phyloP scores from a whole-genome alignment of 53 echinoderm and acorn worm species.

The Holothuria leucospilota region DNA sequence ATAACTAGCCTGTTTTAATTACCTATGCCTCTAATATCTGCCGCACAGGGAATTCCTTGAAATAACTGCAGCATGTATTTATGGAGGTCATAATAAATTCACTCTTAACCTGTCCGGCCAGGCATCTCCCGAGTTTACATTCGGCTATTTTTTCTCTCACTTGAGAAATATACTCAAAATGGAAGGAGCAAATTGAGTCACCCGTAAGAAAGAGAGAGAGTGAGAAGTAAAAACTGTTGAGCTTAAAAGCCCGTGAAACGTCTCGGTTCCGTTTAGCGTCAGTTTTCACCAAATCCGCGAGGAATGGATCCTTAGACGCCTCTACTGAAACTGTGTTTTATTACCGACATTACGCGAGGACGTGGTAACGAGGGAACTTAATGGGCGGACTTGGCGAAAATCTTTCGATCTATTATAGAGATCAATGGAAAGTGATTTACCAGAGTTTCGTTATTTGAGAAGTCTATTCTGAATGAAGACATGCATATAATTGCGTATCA shows the following conservation, averaged over 20 bases:
- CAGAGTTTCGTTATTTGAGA: conserved; percentile 41
- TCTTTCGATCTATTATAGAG: conserved; percentile 35
- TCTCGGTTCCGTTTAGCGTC: conserved; percentile 22
- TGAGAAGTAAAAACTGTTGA: too few species aligned
- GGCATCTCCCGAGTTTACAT: too few species aligned
- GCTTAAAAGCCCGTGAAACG: conserved; percentile 30
- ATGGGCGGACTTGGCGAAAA: not conserved
- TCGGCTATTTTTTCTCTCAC: not conserved
- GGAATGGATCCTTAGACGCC: not conserved
- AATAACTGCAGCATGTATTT: too few species aligned
- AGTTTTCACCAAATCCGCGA: conserved; percentile 6
- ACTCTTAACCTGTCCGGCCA: too few species aligned
- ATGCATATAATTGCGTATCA: conserved; percentile 21
- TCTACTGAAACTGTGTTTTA: conserved; percentile 7
- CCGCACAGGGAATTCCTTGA: too few species aligned
- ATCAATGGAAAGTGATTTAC: conserved; percentile 34
- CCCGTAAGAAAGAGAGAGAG: not conserved
- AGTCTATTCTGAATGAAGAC: conserved; percentile 6
- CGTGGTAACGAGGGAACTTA: not conserved
- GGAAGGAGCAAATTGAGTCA: conserved; percentile 22
- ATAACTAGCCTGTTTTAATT: too few species aligned
- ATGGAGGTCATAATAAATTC: too few species aligned
- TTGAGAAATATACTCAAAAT: not conserved
- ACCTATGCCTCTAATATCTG: too few species aligned
- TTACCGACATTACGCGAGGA: not conserved